Evolutionary conservation across 1,140 invertebrate species (phyloP), one percentile per base, ranked within the genome.

Genomic region (Eurosta solidaginis): DNA sequence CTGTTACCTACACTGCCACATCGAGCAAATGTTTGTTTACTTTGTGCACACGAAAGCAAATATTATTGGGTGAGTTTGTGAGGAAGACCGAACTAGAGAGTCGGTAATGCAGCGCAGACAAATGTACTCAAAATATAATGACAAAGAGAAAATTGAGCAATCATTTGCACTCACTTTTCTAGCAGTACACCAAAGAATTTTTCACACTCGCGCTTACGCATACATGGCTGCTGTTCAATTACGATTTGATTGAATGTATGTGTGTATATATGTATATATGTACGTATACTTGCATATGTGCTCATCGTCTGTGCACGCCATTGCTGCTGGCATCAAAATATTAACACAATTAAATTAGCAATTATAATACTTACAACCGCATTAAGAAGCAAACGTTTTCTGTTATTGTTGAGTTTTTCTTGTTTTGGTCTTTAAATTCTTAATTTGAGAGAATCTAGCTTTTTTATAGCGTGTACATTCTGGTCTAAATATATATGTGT

Each of bases 281-380:
- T n/a, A 47, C 14, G n/a, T 4, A 47, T n/a, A 47, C 45, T 3
- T n/a, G 3, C 45, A 47, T n/a, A 47, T 14, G n/a, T n/a, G n/a
- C n/a, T 47, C 45, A 9, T 14, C 45, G 10, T 63, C 14, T 36
- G 20, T 33, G 7, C 42, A 42, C 44, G 40, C 73, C 40, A 74
- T 74, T 42, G 73, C 73, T 47, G 10, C 27, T 45, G 44, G 73
- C 73, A 74, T 74, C 44, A 74, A 47, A 45, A 47, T 74, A 74
- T 74, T 74, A 74, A 74, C 73, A 74, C 73, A 74, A 74, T 74
- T 74, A 74, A 47, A 74, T 74, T 74, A 74, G 73, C 73, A 74
- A 74, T 74, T 74, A 47, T 74, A 74, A 74, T 74, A 45, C 44
- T 68, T 68, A 68, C 33, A 33, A 68, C 22, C 59, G 29, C 33